These are phyloP conservation scores for Peromyscus eremicus DNA, from an alignment of 2,797 vertebrate species.

Conservation along the genomic window DNA sequence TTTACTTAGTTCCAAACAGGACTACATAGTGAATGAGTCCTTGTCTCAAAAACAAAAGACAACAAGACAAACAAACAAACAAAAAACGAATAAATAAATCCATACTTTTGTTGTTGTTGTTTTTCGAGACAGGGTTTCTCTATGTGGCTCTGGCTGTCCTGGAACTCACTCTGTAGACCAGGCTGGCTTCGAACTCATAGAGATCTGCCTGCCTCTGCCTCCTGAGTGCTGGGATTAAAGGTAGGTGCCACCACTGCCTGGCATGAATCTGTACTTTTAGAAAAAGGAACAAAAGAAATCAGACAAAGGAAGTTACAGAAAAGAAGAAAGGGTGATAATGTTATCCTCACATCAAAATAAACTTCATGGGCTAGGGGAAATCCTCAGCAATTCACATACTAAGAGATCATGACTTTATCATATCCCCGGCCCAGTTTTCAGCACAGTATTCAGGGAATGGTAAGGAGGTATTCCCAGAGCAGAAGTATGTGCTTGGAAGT, in stretches of 20 bases:
- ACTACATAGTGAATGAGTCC: neutral
- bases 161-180: neutral
- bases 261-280: neutral
- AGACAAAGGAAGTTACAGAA: neutral
- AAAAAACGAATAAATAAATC: neutral
- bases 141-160: neutral
- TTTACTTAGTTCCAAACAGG: neutral
- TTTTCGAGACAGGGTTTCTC: neutral
- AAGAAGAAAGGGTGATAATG: neutral
- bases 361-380: neutral
- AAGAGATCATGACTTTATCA: neutral
- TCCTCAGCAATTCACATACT: neutral
- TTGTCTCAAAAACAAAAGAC: neutral
- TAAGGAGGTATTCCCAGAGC: neutral
- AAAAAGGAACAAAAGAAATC: neutral
- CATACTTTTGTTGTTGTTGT: too few species aligned
- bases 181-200: neutral
- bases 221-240: neutral
- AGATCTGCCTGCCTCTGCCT: neutral
- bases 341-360: slow-evolving; percentile 27
- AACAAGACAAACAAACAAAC: too few species aligned
- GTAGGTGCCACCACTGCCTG: neutral
- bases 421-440: neutral
- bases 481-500: slow-evolving; percentile 5
- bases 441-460: neutral